Evolutionary conservation across 2,888 invertebrate genomes (phyloP).

Genomic region (Ophraella communa): DNA sequence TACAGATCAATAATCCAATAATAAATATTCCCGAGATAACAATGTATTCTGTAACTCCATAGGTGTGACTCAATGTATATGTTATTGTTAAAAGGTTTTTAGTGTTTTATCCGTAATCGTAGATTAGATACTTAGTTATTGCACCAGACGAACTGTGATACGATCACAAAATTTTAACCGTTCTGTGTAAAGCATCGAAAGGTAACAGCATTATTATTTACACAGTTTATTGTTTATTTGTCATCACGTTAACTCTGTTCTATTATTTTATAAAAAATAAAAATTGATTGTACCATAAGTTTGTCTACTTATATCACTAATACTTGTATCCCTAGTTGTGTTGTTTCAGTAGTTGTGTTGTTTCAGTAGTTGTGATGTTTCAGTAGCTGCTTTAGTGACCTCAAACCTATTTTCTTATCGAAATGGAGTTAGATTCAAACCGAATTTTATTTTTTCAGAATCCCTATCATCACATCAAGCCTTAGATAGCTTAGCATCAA

Average conservation of each 20-base stretch:
- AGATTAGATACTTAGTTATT: slow-evolving; percentile 2
- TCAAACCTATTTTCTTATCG: not conserved
- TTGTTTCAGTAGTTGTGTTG: too few relatives aligned
- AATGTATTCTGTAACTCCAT: not conserved
- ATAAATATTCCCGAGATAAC: not conserved
- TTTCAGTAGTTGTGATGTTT: not conserved
- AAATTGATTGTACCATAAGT: too few relatives aligned
- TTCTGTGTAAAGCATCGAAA: too few relatives aligned
- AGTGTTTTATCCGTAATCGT: slow-evolving; percentile 4
- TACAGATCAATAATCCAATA: too few relatives aligned
- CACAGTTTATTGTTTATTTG: too few relatives aligned
- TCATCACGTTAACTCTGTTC: too few relatives aligned
- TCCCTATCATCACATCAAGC: slow-evolving; percentile 41
- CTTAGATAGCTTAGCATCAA: slow-evolving; percentile 38
- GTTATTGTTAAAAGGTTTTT: not conserved
- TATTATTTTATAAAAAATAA: too few relatives aligned
- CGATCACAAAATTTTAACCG: not conserved
- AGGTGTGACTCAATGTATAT: slow-evolving; percentile 2
- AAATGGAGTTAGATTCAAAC: not conserved
- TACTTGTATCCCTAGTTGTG: too few relatives aligned
- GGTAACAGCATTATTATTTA: not conserved
- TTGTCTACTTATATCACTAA: too few relatives aligned
- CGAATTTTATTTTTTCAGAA: slow-evolving; percentile 44
- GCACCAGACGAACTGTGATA: not conserved
- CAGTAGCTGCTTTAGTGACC: not conserved